Conservation (phyloP, 2,797 vertebrate genomes). For the Antrozous pallidus region DNA sequence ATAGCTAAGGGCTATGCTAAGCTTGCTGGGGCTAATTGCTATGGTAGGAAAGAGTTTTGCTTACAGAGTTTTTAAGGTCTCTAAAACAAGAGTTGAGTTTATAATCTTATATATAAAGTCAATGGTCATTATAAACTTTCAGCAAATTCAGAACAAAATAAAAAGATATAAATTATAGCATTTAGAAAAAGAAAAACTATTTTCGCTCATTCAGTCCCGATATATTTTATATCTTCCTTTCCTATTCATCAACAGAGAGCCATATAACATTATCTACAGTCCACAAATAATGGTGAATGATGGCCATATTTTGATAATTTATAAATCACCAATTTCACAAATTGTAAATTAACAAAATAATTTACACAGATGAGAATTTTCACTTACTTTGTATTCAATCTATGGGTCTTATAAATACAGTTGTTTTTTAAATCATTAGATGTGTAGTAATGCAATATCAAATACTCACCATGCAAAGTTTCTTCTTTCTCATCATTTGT, state of each 20-base stretch:
- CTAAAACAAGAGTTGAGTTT: not conserved
- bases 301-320: not conserved
- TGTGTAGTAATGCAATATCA: not conserved
- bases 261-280: not conserved
- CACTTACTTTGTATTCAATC: not conserved
- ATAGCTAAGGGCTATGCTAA: not conserved
- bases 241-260: not conserved
- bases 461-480: not conserved
- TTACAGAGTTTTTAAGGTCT: not conserved
- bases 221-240: not conserved
- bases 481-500: slow-evolving; percentile 7
- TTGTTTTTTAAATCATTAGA: not conserved
- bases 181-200: not conserved
- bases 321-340: not conserved
- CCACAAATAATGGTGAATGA: not conserved
- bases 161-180: not conserved
- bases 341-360: slow-evolving; percentile 22
- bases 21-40: too few relatives aligned
- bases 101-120: not conserved
- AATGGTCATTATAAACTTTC: not conserved
- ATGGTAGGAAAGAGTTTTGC: not conserved
- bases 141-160: not conserved
- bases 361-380: not conserved
- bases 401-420: not conserved
- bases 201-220: not conserved